Conservation (phyloP, 1,140 invertebrate genomes). For the Archegozetes longisetosus region DNA sequence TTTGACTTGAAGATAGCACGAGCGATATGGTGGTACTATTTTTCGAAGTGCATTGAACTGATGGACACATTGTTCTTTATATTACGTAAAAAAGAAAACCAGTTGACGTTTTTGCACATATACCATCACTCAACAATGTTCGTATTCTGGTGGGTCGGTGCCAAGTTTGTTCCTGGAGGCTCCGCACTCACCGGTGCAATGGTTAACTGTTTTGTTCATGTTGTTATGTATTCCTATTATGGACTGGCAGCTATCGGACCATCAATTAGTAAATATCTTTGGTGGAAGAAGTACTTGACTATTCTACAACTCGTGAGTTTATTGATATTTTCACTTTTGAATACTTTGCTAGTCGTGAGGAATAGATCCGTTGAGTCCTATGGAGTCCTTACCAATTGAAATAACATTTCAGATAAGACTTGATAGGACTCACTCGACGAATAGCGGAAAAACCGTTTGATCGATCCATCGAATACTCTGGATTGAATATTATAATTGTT, state of each 20-base stretch:
- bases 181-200: slow-evolving; percentile 66
- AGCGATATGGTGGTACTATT: slow-evolving; percentile 92
- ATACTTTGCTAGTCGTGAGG: not conserved
- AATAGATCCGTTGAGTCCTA: not conserved
- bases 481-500: too few relatives aligned
- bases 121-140: slow-evolving; percentile 89
- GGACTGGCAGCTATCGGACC: slow-evolving; percentile 65
- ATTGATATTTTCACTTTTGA: not conserved
- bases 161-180: slow-evolving; percentile 90
- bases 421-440: too few relatives aligned
- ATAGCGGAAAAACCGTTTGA: too few relatives aligned
- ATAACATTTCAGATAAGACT: too few relatives aligned
- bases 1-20: slow-evolving; percentile 53
- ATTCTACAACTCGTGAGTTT: slow-evolving; percentile 47
- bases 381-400: too few relatives aligned
- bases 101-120: slow-evolving; percentile 73
- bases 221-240: slow-evolving; percentile 88
- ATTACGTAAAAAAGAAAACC: slow-evolving; percentile 65
- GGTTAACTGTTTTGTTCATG: slow-evolving; percentile 78
- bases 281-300: slow-evolving; percentile 73
- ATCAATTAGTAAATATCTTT: slow-evolving; percentile 54
- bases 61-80: slow-evolving; percentile 84
- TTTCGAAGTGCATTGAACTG: slow-evolving; percentile 85
- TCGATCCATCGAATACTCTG: too few relatives aligned
- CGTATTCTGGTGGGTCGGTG: slow-evolving; percentile 82